Conservation (phyloP, 2,888 invertebrate species). For the Epirrhoe alternata region DNA sequence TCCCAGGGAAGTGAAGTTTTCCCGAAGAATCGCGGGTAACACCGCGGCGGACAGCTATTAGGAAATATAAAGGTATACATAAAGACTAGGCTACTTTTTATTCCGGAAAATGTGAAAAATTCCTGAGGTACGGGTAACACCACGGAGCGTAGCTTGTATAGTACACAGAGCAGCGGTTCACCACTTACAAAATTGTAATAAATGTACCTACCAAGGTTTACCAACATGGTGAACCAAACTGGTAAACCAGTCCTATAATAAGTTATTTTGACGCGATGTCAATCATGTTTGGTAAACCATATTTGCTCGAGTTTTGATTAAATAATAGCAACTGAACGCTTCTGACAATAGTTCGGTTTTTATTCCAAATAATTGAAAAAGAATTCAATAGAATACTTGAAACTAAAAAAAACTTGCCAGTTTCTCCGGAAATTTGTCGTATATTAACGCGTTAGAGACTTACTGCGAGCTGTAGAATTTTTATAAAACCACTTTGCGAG, state of each 20-base stretch:
- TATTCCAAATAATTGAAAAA: background rate
- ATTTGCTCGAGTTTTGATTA: too few species aligned
- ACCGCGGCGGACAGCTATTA: too few species aligned
- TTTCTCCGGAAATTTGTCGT: slow-evolving; percentile 11
- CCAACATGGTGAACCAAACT: background rate
- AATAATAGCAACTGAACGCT: too few species aligned
- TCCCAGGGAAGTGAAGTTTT: too few species aligned
- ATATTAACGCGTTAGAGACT: slow-evolving; percentile 18
- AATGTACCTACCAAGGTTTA: background rate
- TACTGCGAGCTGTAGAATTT: slow-evolving; percentile 19
- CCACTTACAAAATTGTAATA: background rate
- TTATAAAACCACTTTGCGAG: slow-evolving; percentile 56
- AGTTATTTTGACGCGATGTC: background rate
- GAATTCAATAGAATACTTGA: background rate
- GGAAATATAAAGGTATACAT: too few species aligned
- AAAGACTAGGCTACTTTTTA: too few species aligned
- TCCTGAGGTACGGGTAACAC: too few species aligned
- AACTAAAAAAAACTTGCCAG: slow-evolving; percentile 1
- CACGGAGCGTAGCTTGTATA: too few species aligned
- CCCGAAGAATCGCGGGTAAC: too few species aligned
- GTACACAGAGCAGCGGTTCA: background rate
- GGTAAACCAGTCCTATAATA: background rate
- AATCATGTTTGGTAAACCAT: background rate
- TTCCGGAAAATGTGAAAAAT: too few species aligned
- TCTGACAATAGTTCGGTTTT: too few species aligned